Conservation (phyloP, 2,797 vertebrate genomes). For the Steatocranus sp. region DNA sequence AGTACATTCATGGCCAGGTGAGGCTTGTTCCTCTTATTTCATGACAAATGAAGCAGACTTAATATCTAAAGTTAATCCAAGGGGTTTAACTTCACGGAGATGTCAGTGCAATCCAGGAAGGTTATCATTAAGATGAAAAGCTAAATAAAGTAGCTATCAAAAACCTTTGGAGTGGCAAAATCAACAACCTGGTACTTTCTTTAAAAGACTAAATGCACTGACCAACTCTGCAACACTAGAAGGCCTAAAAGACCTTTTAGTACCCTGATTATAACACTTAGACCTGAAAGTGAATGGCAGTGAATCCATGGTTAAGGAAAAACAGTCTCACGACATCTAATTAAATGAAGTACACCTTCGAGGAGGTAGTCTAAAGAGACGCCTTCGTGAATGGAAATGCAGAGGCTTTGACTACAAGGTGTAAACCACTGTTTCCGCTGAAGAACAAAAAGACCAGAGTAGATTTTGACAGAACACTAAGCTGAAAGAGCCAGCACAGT, state of each 20-base stretch:
- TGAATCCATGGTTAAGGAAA: not conserved
- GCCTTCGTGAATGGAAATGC: not conserved
- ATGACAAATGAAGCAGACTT: not conserved
- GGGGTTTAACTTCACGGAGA: not conserved
- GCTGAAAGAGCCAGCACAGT: not conserved
- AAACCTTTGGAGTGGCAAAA: not conserved
- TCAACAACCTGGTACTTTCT: not conserved
- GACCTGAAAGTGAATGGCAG: not conserved
- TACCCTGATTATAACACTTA: not conserved
- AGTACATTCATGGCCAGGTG: not conserved
- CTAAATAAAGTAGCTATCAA: not conserved
- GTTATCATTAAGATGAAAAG: not conserved
- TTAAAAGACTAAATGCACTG: not conserved
- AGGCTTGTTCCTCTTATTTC: not conserved
- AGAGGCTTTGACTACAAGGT: not conserved
- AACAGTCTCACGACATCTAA: not conserved
- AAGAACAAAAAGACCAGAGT: not conserved
- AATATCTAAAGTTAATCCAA: not conserved
- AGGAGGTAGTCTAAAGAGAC: not conserved
- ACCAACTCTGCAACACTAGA: not conserved
- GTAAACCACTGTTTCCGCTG: not conserved
- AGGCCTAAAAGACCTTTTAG: not conserved
- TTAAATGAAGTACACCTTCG: not conserved
- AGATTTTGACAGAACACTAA: not conserved
- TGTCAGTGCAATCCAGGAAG: not conserved